These are phyloP conservation scores for Oscheius sp. DNA, from an alignment of 2,888 invertebrate species.

Conservation along the genomic window DNA sequence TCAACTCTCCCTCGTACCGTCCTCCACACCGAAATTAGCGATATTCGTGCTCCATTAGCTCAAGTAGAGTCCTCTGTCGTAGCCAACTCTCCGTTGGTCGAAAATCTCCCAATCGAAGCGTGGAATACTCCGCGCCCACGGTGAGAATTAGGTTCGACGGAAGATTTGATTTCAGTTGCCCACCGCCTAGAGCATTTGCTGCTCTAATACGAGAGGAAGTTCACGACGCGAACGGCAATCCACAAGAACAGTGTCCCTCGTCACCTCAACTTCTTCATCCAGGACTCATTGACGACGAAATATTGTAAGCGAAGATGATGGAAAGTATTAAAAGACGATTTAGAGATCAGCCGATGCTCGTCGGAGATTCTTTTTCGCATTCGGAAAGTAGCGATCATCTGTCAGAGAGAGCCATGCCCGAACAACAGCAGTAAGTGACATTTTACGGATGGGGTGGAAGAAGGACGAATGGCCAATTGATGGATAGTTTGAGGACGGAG, in stretches of 20 bases:
- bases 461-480: neutral
- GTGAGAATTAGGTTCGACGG: slow-evolving; percentile 16
- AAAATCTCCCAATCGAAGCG: slow-evolving; percentile 53
- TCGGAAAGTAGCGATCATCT: slow-evolving; percentile 49
- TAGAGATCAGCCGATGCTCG: slow-evolving; percentile 61
- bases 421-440: slow-evolving; percentile 31
- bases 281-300: slow-evolving; percentile 62
- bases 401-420: slow-evolving; percentile 28
- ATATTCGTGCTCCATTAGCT: slow-evolving; percentile 55
- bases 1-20: neutral
- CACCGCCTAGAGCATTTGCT: slow-evolving; percentile 8
- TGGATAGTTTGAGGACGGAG: neutral
- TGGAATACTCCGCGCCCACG: slow-evolving; percentile 25
- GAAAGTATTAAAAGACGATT: neutral
- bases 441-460: neutral
- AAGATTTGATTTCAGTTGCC: slow-evolving; percentile 24
- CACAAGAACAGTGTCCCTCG: slow-evolving; percentile 3
- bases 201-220: slow-evolving; percentile 23
- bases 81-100: slow-evolving; percentile 64
- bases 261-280: slow-evolving; percentile 21
- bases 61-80: slow-evolving; percentile 61
- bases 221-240: slow-evolving; percentile 30
- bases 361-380: slow-evolving; percentile 56
- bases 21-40: neutral
- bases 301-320: slow-evolving; percentile 44